Percentiles rank a stretch among this genome's conserved stretches.
Conservation (phyloP, 2,797 vertebrate genomes). For the Trachurus trachurus region DNA sequence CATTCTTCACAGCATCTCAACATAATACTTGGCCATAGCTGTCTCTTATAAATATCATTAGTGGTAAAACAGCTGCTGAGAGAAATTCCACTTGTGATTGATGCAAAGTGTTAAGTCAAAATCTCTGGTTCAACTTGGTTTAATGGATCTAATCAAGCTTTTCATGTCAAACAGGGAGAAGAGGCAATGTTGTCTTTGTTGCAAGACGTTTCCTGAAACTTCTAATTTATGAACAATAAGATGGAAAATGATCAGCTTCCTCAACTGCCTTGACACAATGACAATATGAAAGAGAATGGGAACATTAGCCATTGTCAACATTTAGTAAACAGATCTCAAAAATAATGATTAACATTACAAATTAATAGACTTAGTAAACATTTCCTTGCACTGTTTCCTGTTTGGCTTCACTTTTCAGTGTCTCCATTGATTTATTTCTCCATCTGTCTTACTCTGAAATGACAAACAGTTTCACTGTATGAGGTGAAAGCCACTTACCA, state of each 20-base stretch:
- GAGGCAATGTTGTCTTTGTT: not conserved
- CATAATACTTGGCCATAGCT: not conserved
- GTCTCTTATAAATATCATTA: not conserved
- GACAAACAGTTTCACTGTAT: conserved; percentile 4
- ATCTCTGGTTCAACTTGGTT: conserved; percentile 5
- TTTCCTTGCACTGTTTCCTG: not conserved
- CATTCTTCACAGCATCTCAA: not conserved
- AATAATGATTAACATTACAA: not conserved
- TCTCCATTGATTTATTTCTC: not conserved
- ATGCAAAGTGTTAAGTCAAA: not conserved
- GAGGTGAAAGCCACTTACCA: not conserved
- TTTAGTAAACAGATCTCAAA: not conserved
- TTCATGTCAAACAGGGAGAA: conserved; percentile 2
- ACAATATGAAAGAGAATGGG: not conserved
- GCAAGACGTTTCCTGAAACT: not conserved
- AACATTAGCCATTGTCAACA: not conserved
- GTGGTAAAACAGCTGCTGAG: not conserved
- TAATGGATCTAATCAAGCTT: not conserved
- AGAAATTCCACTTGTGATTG: not conserved
- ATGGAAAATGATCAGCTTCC: not conserved
- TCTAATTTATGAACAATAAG: conserved; percentile 1
- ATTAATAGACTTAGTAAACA: not conserved
- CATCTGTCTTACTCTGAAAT: conserved; percentile 22
- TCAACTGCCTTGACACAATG: not conserved
- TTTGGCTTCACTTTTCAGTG: not conserved